phyloP scores from a whole-genome alignment of 2,888 invertebrate genomes.

The Drosophila pegasa region DNA sequence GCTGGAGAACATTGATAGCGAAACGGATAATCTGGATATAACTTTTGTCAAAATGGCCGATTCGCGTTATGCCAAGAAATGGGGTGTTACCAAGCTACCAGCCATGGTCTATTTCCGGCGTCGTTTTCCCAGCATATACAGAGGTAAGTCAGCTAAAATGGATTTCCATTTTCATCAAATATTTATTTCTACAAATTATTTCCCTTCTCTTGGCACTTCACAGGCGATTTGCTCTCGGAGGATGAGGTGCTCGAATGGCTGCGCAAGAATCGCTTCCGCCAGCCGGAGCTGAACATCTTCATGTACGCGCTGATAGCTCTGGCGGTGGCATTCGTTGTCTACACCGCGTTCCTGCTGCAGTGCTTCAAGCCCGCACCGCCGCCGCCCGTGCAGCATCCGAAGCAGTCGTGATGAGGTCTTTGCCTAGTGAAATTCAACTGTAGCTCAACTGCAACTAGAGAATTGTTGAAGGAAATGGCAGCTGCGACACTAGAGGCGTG shows the following conservation, averaged over 20 bases:
- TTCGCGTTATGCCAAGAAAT: constrained; percentile 95
- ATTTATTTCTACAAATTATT: background rate
- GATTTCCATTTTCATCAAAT: too few relatives aligned
- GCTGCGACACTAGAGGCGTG: constrained; percentile 43
- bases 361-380: constrained; percentile 92
- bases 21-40: constrained; percentile 96
- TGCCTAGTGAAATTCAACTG: constrained; percentile 6
- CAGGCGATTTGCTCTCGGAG: constrained; percentile 93
- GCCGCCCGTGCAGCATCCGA: constrained; percentile 86
- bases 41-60: constrained; percentile 98
- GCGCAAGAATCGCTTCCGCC: constrained; percentile 95
- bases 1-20: constrained; percentile 96
- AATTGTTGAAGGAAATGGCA: constrained; percentile 34
- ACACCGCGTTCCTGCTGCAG: constrained; percentile 95
- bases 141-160: constrained; percentile 89
- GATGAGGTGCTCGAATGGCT: constrained; percentile 96
- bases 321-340: constrained; percentile 93
- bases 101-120: constrained; percentile 96
- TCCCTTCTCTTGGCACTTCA: background rate
- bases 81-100: constrained; percentile 96
- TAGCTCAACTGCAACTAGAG: constrained; percentile 25
- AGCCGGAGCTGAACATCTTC: constrained; percentile 96
- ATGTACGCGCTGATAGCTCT: constrained; percentile 96
- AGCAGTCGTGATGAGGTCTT: constrained; percentile 83
- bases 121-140: constrained; percentile 96